Evolutionary conservation across 2,888 invertebrate species (phyloP).

Genomic region (Nephrocerus scutellatus): DNA sequence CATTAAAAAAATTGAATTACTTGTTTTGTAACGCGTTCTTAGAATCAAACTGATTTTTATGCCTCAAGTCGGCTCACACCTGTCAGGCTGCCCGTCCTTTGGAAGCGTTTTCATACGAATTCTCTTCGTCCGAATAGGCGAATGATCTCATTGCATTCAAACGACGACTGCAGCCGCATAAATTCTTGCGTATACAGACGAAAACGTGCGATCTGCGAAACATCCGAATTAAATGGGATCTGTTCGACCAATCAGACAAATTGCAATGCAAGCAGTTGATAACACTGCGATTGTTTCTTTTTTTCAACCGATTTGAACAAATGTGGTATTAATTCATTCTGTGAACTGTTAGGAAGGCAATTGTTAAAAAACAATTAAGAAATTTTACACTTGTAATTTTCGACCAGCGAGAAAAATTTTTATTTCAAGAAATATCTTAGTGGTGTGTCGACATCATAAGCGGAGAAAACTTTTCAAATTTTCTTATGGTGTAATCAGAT

Average conservation of each 20-base stretch:
- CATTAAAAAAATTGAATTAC: not conserved
- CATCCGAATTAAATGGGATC: not conserved
- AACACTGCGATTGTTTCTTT: no score
- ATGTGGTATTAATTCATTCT: no score
- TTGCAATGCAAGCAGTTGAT: conserved; percentile 1
- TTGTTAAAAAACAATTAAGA: no score
- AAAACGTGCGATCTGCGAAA: not conserved
- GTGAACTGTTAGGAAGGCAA: no score
- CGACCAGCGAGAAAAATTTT: no score
- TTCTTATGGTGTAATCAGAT: no score
- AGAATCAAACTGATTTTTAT: not conserved
- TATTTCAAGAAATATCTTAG: no score
- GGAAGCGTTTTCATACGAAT: not conserved
- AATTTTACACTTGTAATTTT: no score
- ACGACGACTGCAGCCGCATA: not conserved
- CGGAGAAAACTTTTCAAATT: no score
- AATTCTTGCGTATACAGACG: not conserved
- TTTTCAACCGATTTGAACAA: no score
- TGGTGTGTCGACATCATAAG: no score
- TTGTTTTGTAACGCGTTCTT: not conserved
- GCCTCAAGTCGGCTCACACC: not conserved
- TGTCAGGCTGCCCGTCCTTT: not conserved
- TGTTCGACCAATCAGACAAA: not conserved
- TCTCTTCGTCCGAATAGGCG: not conserved
- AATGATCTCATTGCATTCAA: not conserved